Base-by-base conservation (phyloP, 2,888 invertebrate species). In the Coleophora deauratella region DNA sequence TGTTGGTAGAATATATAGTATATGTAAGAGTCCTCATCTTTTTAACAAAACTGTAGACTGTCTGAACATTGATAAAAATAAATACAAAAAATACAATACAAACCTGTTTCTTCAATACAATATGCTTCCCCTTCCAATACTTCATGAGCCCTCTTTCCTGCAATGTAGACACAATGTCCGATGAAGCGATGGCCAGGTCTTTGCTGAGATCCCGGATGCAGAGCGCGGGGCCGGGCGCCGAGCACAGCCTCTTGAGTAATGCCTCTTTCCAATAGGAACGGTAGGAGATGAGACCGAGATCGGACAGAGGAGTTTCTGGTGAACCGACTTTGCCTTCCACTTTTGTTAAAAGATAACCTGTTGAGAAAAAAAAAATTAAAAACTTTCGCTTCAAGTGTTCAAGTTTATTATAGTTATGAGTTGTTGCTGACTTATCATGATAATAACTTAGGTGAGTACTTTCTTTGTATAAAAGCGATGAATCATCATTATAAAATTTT, bases 191-290 rank as follows among this genome's bases (percentile, higher is more conserved):
- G 12, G 97, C 98, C 87, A 97, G 93, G 84, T 97, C 96, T 71
- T 95, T 89, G 55, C 90, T 89, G 10, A 90, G 88, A 86, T 96
- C 96, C 80, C 98, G 94, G 56, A 98, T 95, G 62, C 94, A 95
- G 40, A 98, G 89, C 45, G 96, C 93, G 38, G 94, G 92, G 40
- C 96, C 97, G 10, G 94, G 92, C 42, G 95, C 93, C 42, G 94
- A 94, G 70, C 96, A 96, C 42, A 99, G 88, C 66, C 97, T 93
- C 63, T 95, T 93, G 42, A 99, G 86, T 6, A 99, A 86, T 0
- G 97, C 97, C 73, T 98, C 97, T 74, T 98, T 98, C 99, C 99
- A 99, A 82, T 99, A 99, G 37, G 97, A 97, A 27, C 99, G 90
- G 86, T 99, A 99, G 12, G 98, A 97, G 65, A 99, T 95, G 41